Conservation (phyloP, 2,113 vertebrate species). For the Peromyscus maniculatus region DNA sequence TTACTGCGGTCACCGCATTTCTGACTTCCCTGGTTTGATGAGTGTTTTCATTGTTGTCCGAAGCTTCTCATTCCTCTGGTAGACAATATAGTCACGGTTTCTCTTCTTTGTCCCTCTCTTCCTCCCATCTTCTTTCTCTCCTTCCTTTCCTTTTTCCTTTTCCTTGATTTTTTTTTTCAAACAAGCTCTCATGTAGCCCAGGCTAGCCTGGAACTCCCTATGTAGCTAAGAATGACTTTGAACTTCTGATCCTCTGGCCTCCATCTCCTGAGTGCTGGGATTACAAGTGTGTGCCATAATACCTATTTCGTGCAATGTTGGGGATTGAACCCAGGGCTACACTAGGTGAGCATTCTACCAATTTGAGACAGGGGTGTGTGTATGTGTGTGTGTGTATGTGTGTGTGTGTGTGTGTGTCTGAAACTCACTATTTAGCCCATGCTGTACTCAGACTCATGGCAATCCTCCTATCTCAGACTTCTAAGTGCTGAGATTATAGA, state of each 20-base stretch:
- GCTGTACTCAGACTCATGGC: not conserved
- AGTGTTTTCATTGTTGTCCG: not conserved
- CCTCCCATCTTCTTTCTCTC: not conserved
- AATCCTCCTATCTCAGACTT: not conserved
- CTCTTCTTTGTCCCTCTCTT: not conserved
- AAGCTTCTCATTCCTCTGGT: not conserved
- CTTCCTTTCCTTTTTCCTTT: too few species aligned
- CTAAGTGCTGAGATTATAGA: not conserved
- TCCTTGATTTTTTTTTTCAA: not conserved
- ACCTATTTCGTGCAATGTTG: not conserved
- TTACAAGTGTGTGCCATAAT: not conserved
- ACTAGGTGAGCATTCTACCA: not conserved
- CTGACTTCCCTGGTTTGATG: not conserved
- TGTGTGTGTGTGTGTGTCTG: not conserved
- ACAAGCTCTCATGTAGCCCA: not conserved
- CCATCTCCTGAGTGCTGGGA: not conserved
- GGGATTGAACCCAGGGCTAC: not conserved
- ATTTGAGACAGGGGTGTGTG: not conserved
- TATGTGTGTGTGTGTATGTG: not conserved
- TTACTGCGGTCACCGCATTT: not conserved
- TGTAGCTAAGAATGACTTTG: not conserved
- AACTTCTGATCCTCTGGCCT: not conserved
- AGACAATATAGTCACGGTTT: not conserved
- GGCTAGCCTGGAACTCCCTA: not conserved
- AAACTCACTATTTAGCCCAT: not conserved